Evolutionary conservation across 1,140 invertebrate genomes (phyloP).

Genomic region (Stenopsyche tienmushanensis): DNA sequence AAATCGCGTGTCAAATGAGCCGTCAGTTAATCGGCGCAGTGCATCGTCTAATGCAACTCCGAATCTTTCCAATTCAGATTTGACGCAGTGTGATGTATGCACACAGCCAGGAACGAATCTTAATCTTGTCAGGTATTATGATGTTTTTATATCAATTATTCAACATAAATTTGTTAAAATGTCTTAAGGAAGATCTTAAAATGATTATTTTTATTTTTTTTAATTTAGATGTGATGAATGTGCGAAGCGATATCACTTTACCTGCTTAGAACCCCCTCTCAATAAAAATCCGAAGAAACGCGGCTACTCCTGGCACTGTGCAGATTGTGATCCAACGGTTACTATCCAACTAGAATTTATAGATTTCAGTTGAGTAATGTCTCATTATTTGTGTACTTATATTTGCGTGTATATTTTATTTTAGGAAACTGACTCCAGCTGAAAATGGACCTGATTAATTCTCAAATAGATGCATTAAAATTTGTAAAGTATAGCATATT

Average conservation of each 20-base stretch:
- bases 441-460: constrained; percentile 18
- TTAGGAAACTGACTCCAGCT: constrained; percentile 41
- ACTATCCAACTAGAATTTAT: constrained; percentile 46
- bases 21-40: constrained; percentile 15
- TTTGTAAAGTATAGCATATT: not conserved
- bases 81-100: constrained; percentile 69
- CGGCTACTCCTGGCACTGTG: constrained; percentile 95
- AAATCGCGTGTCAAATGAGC: constrained; percentile 13
- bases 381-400: constrained; percentile 5
- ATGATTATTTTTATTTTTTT: not conserved
- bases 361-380: not conserved
- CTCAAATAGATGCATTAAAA: not conserved
- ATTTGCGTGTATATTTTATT: constrained; percentile 17
- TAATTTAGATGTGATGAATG: constrained; percentile 85
- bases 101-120: constrained; percentile 58
- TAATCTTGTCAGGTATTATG: constrained; percentile 73
- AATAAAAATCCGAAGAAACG: constrained; percentile 91
- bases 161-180: not conserved
- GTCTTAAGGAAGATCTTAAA: not conserved
- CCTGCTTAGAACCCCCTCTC: constrained; percentile 86
- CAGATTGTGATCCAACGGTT: constrained; percentile 90
- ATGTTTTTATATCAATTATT: constrained; percentile 32
- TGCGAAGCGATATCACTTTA: constrained; percentile 86
- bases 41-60: constrained; percentile 36
- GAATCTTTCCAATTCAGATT: constrained; percentile 35